phyloP scores from a whole-genome alignment of 2,888 invertebrate species.

The Cryptus viduatorius region DNA sequence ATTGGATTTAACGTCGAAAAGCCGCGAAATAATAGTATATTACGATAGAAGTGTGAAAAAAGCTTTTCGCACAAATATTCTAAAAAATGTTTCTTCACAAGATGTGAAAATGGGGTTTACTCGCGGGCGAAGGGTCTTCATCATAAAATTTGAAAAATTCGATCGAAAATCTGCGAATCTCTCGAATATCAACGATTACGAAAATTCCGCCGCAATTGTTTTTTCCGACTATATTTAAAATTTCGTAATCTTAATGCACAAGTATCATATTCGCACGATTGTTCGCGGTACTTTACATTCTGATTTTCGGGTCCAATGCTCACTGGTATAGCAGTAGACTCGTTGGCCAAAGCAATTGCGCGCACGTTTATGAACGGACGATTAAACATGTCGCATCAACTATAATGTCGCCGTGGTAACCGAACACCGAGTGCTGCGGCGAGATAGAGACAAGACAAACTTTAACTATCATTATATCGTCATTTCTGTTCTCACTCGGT shows the following conservation, averaged over 20 bases:
- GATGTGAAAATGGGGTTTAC: too few species aligned
- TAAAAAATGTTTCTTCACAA: too few species aligned
- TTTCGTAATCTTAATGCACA: neutral
- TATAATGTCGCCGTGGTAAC: conserved; percentile 29
- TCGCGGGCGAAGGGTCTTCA: too few species aligned
- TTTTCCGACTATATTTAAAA: neutral
- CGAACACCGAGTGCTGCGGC: conserved; percentile 22
- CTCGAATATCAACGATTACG: neutral
- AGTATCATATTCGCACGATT: neutral
- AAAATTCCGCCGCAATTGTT: neutral
- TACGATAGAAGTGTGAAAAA: too few species aligned
- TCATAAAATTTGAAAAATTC: neutral
- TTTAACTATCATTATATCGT: conserved; percentile 5
- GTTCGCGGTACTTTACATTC: conserved; percentile 16
- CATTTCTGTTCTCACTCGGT: neutral
- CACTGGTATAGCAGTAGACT: neutral
- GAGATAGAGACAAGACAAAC: neutral
- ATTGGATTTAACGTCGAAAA: too few species aligned
- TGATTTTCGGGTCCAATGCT: neutral
- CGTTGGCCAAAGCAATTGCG: conserved; percentile 4
- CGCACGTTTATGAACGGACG: conserved; percentile 32
- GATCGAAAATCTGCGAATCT: neutral
- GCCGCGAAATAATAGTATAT: too few species aligned
- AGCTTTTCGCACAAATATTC: too few species aligned
- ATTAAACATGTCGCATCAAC: conserved; percentile 43